Percentiles rank a stretch among this genome's conserved stretches.
These are phyloP conservation scores for Ennomos quercinarius DNA, from an alignment of 2,888 invertebrate species.

Conservation along the genomic window DNA sequence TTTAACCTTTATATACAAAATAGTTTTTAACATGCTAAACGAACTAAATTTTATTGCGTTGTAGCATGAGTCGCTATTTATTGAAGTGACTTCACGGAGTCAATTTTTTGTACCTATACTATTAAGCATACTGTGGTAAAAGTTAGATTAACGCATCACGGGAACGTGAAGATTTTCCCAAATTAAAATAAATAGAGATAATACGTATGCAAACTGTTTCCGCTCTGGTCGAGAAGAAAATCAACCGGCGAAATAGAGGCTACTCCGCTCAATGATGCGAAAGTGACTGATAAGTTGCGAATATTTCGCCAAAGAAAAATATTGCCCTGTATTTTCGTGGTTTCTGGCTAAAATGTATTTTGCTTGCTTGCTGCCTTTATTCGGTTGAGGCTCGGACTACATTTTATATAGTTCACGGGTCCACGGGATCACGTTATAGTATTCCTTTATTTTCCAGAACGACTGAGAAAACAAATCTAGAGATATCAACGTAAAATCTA, in stretches of 20 bases:
- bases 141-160: background rate
- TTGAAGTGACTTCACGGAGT: no score
- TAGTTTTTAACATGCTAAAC: no score
- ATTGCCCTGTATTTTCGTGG: conserved; percentile 31
- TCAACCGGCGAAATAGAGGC: conserved; percentile 50
- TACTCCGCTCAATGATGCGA: conserved; percentile 53
- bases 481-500: no score
- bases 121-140: background rate
- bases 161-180: conserved; percentile 1
- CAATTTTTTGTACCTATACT: no score
- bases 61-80: no score
- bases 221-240: conserved; percentile 53
- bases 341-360: conserved; percentile 14
- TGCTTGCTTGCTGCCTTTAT: conserved; percentile 11
- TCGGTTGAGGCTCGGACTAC: background rate
- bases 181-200: conserved; percentile 15
- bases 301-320: conserved; percentile 40
- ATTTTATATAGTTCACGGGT: conserved; percentile 3
- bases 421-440: background rate
- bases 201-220: conserved; percentile 42
- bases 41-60: no score
- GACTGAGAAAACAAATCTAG: no score
- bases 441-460: no score
- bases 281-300: conserved; percentile 56
- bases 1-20: no score